Conservation (phyloP, 2,797 vertebrate species). For the Lophotriccus pileatus region DNA sequence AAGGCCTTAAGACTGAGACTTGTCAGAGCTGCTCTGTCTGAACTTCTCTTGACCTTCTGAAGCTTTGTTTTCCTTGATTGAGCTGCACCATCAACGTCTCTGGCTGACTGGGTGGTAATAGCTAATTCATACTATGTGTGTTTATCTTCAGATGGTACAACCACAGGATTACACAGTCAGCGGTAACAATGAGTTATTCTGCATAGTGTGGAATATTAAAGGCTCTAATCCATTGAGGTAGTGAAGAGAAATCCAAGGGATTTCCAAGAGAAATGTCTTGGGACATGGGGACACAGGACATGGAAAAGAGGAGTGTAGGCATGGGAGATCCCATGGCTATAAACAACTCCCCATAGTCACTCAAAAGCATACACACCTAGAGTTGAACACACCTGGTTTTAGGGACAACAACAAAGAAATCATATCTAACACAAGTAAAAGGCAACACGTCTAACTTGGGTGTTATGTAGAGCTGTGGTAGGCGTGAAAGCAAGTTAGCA, state of each 20-base stretch:
- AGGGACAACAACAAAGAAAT: neutral
- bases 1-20: neutral
- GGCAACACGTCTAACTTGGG: neutral
- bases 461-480: neutral
- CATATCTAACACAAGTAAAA: neutral
- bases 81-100: neutral
- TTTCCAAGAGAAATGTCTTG: neutral
- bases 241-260: neutral
- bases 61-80: neutral
- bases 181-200: neutral
- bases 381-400: neutral
- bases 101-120: neutral
- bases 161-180: neutral
- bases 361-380: neutral
- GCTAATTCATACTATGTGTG: neutral
- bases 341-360: neutral
- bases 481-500: fast-evolving
- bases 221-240: neutral
- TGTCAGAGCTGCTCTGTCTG: neutral
- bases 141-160: neutral
- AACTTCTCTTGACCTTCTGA: neutral
- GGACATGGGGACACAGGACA: no score
- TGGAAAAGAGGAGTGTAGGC: fast-evolving
- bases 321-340: neutral
- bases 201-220: neutral